Evolutionary conservation across 2,797 vertebrate genomes (phyloP), one percentile per base, ranked within the genome.

Genomic region (Nyctibius grandis): DNA sequence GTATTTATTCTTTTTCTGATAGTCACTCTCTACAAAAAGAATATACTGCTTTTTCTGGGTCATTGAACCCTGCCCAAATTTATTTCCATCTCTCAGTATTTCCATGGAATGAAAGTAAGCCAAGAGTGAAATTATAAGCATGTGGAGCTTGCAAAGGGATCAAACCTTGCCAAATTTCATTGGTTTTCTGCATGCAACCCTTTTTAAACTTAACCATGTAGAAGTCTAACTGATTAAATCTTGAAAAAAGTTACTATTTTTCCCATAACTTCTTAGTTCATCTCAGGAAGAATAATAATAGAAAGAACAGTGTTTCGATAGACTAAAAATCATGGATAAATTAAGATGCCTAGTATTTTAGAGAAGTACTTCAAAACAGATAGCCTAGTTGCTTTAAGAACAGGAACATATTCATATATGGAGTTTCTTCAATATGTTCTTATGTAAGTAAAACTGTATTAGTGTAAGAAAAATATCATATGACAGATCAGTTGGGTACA

Each of bases 41-140:
- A 80, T 57, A 57, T 36, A 19, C 47, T 88, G 23, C n/a, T 81
- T 88, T 91, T 93, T 91, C 69, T 91, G 80, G 85, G 77, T 88
- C 83, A 31, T 44, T 93, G 88, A 95, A 87, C 88, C 54, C 42
- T 81, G 33, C 9, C 8, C 34, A 84, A 57, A 72, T 90, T 86
- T 90, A 69, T 90, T 94, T 95, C 88, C 73, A 86, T 90, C 47
- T 94, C 68, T 91, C 91, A 78, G 25, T 93, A 16, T 94, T 94
- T 95, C 79, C 53, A 1, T 90, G 57, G 51, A 72, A 59, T 0
- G 0, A 13, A 81, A 81, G 12, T 85, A 78, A 89, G 84, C 92
- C 92, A 93, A 76, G 80, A 82, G 12, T 59, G 83, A 90, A 90
- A 94, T 68, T 93, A 47, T 14, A 86, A 88, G 31, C 28, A 42